phyloP scores from a whole-genome alignment of 2,888 invertebrate genomes.

The Cotesia congregata region DNA sequence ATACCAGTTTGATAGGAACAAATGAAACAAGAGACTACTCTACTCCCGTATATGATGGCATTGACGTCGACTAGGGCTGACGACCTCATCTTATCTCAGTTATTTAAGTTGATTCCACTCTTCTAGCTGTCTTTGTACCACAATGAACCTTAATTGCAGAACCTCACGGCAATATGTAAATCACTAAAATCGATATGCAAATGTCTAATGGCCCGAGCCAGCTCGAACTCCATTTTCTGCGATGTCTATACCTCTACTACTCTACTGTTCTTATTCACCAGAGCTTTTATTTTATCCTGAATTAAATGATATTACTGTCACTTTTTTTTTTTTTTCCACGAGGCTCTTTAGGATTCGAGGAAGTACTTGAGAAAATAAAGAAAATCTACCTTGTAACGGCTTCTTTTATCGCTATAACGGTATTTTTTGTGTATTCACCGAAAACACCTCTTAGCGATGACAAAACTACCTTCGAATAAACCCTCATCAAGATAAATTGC shows the following conservation, averaged over 20 bases:
- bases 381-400: background rate
- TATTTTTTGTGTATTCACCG: background rate
- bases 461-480: background rate
- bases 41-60: conserved; percentile 17
- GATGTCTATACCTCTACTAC: background rate
- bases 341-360: conserved; percentile 11
- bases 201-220: background rate
- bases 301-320: background rate
- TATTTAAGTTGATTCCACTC: background rate
- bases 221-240: conserved; percentile 2
- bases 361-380: background rate
- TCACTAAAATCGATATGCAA: conserved; percentile 6
- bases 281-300: conserved; percentile 12
- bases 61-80: conserved; percentile 22
- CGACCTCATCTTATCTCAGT: conserved; percentile 13
- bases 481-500: background rate
- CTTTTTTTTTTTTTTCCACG: background rate
- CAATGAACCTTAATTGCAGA: conserved; percentile 18
- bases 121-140: conserved; percentile 2
- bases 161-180: conserved; percentile 13
- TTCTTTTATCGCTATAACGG: background rate
- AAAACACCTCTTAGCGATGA: background rate
- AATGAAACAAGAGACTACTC: conserved; percentile 18
- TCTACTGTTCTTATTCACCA: background rate
- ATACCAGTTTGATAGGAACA: conserved; percentile 8